phyloP scores from a whole-genome alignment of 2,888 invertebrate species.

The Synanthedon myopaeformis region DNA sequence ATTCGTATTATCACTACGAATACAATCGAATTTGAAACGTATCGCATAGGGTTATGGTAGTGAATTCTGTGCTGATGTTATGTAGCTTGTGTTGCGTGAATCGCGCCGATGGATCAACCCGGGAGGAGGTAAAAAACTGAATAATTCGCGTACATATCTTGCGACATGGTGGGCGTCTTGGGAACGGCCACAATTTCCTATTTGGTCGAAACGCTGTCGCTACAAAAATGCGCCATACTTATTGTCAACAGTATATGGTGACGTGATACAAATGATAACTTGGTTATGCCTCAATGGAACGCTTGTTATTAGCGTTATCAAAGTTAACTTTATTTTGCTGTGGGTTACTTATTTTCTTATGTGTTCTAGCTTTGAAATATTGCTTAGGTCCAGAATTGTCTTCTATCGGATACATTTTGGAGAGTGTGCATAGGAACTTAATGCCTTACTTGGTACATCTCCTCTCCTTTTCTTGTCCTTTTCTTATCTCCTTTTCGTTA shows the following conservation, averaged over 20 bases:
- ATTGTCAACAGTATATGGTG: constrained; percentile 5
- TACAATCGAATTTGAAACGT: constrained; percentile 4
- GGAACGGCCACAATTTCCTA: constrained; percentile 53
- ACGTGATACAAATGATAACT: neutral
- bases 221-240: constrained; percentile 41
- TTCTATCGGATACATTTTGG: too few relatives aligned
- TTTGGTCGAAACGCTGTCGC: constrained; percentile 37
- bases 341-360: too few relatives aligned
- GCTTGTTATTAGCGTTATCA: too few relatives aligned
- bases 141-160: constrained; percentile 54
- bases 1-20: constrained; percentile 16
- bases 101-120: constrained; percentile 25
- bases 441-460: too few relatives aligned
- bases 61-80: neutral
- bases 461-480: too few relatives aligned
- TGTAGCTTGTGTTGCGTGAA: constrained; percentile 23
- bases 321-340: too few relatives aligned
- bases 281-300: neutral
- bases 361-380: too few relatives aligned
- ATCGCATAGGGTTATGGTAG: neutral
- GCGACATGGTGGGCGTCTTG: constrained; percentile 44
- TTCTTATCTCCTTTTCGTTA: too few relatives aligned
- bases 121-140: constrained; percentile 52
- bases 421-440: too few relatives aligned
- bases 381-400: too few relatives aligned